Conservation (phyloP, 2,888 invertebrate genomes). For the Coenonympha arcania region DNA sequence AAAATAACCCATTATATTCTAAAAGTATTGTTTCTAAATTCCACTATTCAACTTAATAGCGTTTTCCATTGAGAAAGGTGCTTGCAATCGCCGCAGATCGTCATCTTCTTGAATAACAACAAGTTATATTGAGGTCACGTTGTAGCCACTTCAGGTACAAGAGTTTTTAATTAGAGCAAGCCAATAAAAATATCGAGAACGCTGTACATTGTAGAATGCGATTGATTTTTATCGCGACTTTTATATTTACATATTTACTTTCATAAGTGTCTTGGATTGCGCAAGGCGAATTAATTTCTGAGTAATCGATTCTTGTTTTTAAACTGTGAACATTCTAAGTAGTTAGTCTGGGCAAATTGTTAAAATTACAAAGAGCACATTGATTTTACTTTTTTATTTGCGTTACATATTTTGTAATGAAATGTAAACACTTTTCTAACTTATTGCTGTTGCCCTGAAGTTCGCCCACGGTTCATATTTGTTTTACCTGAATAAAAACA, state of each 20-base stretch:
- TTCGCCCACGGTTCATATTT: too few relatives aligned
- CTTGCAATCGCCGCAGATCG: neutral
- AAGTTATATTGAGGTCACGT: constrained; percentile 2
- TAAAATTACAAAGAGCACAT: neutral
- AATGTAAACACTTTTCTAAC: too few relatives aligned
- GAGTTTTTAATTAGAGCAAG: constrained; percentile 7
- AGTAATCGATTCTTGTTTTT: neutral
- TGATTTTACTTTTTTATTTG: too few relatives aligned
- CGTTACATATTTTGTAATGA: too few relatives aligned
- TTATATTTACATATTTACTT: neutral
- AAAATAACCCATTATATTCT: too few relatives aligned
- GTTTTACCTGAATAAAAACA: too few relatives aligned
- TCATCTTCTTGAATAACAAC: neutral
- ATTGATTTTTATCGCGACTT: neutral
- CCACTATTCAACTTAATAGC: too few relatives aligned
- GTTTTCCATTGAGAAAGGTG: too few relatives aligned
- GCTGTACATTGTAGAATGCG: constrained; percentile 2
- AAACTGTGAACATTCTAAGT: neutral
- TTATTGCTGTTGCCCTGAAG: too few relatives aligned
- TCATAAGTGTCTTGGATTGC: neutral
- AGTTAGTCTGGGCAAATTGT: neutral
- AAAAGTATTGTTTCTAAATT: too few relatives aligned
- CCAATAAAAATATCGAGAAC: constrained; percentile 3
- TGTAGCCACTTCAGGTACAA: constrained; percentile 5
- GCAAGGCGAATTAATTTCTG: constrained; percentile 2